Evolutionary conservation across 2,888 invertebrate genomes (phyloP), one percentile per base, ranked within the genome.

Genomic region (Heteromurus nitidus): DNA sequence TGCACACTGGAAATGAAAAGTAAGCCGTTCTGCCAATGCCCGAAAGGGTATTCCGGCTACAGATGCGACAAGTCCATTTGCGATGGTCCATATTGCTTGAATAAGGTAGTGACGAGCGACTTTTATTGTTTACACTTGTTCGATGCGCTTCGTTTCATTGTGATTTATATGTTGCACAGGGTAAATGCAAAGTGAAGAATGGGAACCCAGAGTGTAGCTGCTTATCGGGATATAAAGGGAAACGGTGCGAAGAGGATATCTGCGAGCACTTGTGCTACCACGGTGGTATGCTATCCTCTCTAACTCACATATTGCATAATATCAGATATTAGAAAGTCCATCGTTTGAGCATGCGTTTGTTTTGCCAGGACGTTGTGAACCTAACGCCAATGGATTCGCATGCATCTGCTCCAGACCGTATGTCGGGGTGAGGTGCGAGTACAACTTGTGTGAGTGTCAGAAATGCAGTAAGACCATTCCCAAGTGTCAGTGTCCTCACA

Each of bases 221-320:
- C 86, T 88, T 88, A n/a, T 87, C 89, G 0, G 91, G 91, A 0
- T 91, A 89, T 85, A 88, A 90, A 0, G 93, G 93, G 2, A 91
- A 91, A 62, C 90, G 90, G 16, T 94, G 94, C 88, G 92, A 93
- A 84, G 90, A 90, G 47, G 91, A 92, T 86, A 89, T 90, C 5
- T 93, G 93, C 16, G 89, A 90, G 18, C 90, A 90, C 31, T 91
- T 91, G 83, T 93, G 93, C 87, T 90, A 90, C 80, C 92, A 92
- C 88, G 92, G 92, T 44, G 93, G 93, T 64, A 64, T 11, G 55
- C 55, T 55, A 36, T 13, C 9, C 13, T 36, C 9, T 36, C 7
- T 36, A 36, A 36, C 36, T 13, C 36, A 36, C 36, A 9, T 9
- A 36, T 36, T 36, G 7, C 36, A 36, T 13, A 36, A 7, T 36